Percentiles rank a stretch among this genome's conserved stretches.
These are phyloP conservation scores for Drosophila sproati DNA, from an alignment of 1,140 invertebrate genomes.

Conservation along the genomic window DNA sequence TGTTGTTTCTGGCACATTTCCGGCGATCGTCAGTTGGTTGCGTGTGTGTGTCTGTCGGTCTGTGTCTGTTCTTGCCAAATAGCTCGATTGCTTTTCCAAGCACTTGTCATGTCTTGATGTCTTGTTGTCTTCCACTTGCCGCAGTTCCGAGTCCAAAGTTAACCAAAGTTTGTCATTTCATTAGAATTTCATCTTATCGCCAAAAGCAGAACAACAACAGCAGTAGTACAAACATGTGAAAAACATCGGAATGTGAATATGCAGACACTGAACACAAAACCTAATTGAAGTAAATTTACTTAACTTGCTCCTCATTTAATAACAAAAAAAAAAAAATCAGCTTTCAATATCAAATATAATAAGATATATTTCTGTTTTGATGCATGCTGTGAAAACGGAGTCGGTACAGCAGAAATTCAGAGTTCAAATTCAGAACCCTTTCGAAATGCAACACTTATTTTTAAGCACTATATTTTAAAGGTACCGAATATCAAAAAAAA, in stretches of 20 bases:
- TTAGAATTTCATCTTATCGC: conserved; percentile 66
- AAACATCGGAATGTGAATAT: not conserved
- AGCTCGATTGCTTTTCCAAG: conserved; percentile 36
- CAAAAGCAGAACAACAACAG: conserved; percentile 21
- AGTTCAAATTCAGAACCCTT: no score
- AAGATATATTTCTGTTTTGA: no score
- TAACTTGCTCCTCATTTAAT: no score
- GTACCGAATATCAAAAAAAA: no score
- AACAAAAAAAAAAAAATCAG: no score
- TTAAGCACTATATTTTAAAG: no score
- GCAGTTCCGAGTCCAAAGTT: conserved; percentile 48
- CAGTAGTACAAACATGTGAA: not conserved
- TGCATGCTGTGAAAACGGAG: no score
- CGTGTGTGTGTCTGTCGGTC: not conserved
- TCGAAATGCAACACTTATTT: no score
- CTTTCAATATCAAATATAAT: no score
- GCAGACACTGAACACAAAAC: not conserved
- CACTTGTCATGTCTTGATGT: conserved; percentile 33
- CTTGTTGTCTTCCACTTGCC: conserved; percentile 26
- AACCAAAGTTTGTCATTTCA: conserved; percentile 57
- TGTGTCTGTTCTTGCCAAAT: conserved; percentile 17
- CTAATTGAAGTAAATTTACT: no score
- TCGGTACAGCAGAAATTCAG: no score
- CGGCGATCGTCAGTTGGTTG: conserved; percentile 41
- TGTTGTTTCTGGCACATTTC: conserved; percentile 57